Evolutionary conservation across 2,888 invertebrate species (phyloP).

Genomic region (Andrena bicolor): DNA sequence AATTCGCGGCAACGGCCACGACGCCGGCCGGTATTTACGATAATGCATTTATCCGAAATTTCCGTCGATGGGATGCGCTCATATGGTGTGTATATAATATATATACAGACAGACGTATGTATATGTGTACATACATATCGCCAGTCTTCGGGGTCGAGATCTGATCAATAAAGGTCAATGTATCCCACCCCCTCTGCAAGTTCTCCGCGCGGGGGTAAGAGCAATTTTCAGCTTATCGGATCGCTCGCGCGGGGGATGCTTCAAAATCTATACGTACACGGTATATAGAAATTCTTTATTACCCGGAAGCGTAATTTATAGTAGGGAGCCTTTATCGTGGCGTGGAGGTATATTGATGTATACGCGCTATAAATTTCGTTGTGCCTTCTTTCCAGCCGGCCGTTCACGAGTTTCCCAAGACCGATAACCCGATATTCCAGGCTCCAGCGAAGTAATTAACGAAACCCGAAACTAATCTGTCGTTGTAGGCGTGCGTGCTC

Average conservation of each 20-base stretch:
- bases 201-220: constrained; percentile 29
- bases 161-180: constrained; percentile 61
- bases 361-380: constrained; percentile 23
- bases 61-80: constrained; percentile 16
- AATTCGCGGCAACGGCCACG: constrained; percentile 33
- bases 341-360: constrained; percentile 8
- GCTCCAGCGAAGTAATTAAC: constrained; percentile 21
- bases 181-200: constrained; percentile 33
- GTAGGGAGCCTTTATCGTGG: constrained; percentile 12
- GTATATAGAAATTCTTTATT: constrained; percentile 37
- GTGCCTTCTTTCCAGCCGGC: not conserved
- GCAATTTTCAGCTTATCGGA: constrained; percentile 58
- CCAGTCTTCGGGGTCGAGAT: constrained; percentile 42
- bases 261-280: constrained; percentile 19
- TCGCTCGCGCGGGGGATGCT: constrained; percentile 27
- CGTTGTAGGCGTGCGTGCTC: not conserved
- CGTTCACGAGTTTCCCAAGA: not conserved
- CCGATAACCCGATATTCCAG: constrained; percentile 1
- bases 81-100: not conserved
- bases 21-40: constrained; percentile 39
- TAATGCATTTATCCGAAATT: constrained; percentile 51
- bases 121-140: not conserved
- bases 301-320: constrained; percentile 31
- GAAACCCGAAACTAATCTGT: constrained; percentile 9
- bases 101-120: not conserved